Base-by-base conservation (phyloP, 2,888 invertebrate genomes). In the Microdon myrmicae region DNA sequence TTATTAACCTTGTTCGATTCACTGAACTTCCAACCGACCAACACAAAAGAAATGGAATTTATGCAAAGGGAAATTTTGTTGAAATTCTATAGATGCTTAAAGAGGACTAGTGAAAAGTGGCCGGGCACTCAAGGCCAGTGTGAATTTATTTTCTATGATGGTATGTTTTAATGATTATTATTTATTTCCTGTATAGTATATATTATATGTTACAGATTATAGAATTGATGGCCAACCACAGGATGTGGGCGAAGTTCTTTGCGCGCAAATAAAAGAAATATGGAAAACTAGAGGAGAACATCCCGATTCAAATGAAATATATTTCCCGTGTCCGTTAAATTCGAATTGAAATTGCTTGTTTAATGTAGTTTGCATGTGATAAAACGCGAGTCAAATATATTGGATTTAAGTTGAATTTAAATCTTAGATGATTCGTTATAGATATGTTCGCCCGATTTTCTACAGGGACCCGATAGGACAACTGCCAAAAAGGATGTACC, bases 1-100 rank as follows among this genome's bases (percentile, higher is more conserved):
- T 56, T 78, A 67, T n/a, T 77, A 17, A 72, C 74, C 6, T 78
- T 72, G 47, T 75, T 71, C 28, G 77, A 78, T 0, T 47, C 76
- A 0, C 58, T 76, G 55, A 41, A 70, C 29, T 70, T 61, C 13
- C 44, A 69, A 20, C 16, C 61, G 2, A 74, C 77, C 1, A 47
- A 68, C 0, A 75, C 77, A 1, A 68, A 69, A 68, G 68, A 74
- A 55, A 77, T 77, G 74, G 55, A 53, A 3, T 73, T 69, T 34
- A 72, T 78, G 72, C 69, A 71, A 32, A 68, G 73, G 0, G 78
- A 78, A 60, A 74, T 78, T 3, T 68, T 74, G 55, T 41, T 77
- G 0, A 77, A 77, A 47, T 78, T 78, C 47, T 72, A 59, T 13
- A 70, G 70, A 13, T 71, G 72, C 39, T 56, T 78, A 1, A 73